These are phyloP conservation scores for Paramisgurnus dabryanus DNA, from an alignment of 2,113 vertebrate species.

Conservation along the genomic window DNA sequence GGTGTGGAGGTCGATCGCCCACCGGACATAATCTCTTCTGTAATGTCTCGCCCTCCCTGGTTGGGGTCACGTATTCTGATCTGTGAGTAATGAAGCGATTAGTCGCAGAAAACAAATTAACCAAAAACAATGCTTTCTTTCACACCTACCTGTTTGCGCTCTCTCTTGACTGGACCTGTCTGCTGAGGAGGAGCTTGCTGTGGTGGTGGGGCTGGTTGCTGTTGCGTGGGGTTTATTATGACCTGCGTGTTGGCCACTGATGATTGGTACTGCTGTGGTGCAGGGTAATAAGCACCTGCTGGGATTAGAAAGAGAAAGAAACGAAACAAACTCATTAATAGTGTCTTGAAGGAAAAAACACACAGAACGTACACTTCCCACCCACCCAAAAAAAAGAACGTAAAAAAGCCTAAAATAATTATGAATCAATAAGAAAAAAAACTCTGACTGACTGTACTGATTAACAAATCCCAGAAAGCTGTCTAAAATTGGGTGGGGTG, in stretches of 20 bases:
- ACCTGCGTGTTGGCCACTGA: slow-evolving; percentile 83
- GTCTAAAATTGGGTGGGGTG: neutral
- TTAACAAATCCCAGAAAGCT: neutral
- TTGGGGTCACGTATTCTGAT: slow-evolving; percentile 98
- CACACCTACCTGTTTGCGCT: slow-evolving; percentile 85
- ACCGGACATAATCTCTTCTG: slow-evolving; percentile 97
- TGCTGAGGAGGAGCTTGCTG: slow-evolving; percentile 68
- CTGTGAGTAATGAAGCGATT: slow-evolving; percentile 61
- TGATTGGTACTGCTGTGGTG: slow-evolving; percentile 85
- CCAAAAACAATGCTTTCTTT: neutral
- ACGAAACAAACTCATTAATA: neutral
- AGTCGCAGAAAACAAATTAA: neutral
- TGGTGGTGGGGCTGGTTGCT: slow-evolving; percentile 70
- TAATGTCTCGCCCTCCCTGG: slow-evolving; percentile 95
- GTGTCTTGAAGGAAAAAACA: neutral
- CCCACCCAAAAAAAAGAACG: neutral
- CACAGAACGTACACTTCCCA: neutral
- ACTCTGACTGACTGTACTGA: no score
- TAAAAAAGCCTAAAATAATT: neutral
- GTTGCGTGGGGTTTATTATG: slow-evolving; percentile 85
- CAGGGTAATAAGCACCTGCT: slow-evolving; percentile 93
- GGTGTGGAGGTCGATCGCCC: slow-evolving; percentile 89
- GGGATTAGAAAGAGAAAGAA: slow-evolving; percentile 41
- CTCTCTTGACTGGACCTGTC: slow-evolving; percentile 85
- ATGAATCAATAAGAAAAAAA: no score